Percentiles rank a stretch among this genome's conserved stretches.
Conservation (phyloP, 2,888 invertebrate species). For the Chloroclystis v-ata region DNA sequence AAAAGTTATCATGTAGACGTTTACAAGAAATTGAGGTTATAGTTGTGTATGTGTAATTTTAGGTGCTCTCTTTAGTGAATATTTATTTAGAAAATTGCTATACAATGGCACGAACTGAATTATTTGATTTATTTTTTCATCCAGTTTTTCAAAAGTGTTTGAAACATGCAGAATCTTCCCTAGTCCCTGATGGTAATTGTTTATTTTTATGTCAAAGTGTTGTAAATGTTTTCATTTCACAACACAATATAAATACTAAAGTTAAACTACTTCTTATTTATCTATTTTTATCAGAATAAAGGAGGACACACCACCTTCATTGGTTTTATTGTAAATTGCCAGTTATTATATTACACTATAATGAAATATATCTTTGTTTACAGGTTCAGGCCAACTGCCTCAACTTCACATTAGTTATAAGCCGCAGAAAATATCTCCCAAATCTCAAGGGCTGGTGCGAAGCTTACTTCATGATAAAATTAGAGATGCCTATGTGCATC, state of each 20-base stretch:
- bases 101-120: slow-evolving; percentile 71
- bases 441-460: slow-evolving; percentile 94
- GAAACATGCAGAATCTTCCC: slow-evolving; percentile 66
- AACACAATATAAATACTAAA: neutral
- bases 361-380: too few relatives aligned
- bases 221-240: too few relatives aligned
- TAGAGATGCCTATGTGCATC: slow-evolving; percentile 97
- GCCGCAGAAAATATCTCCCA: slow-evolving; percentile 99
- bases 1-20: slow-evolving; percentile 41
- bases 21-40: slow-evolving; percentile 60
- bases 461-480: slow-evolving; percentile 97
- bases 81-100: slow-evolving; percentile 43
- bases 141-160: slow-evolving; percentile 77
- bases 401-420: slow-evolving; percentile 99
- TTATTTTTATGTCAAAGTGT: too few relatives aligned
- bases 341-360: too few relatives aligned
- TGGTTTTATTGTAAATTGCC: too few relatives aligned
- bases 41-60: slow-evolving; percentile 41
- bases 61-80: slow-evolving; percentile 51
- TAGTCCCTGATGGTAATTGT: slow-evolving; percentile 58
- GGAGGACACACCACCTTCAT: too few relatives aligned
- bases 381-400: slow-evolving; percentile 84
- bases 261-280: too few relatives aligned
- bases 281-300: too few relatives aligned
- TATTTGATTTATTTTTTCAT: slow-evolving; percentile 76